Conservation (phyloP, 2,797 vertebrate species). For the Chrysocyon brachyurus region DNA sequence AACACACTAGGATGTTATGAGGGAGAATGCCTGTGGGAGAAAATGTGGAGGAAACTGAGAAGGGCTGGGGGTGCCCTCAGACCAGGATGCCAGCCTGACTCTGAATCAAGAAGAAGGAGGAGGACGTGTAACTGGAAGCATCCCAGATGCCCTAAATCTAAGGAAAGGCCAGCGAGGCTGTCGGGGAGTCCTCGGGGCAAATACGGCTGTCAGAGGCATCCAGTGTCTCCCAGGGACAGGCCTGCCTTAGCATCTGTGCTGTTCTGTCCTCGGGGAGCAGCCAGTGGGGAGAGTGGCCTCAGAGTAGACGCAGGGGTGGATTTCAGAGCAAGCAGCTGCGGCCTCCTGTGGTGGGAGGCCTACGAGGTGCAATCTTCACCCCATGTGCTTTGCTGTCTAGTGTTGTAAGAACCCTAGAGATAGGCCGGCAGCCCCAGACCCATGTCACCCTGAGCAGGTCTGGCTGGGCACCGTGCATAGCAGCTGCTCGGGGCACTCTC, state of each 20-base stretch:
- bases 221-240: not conserved
- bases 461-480: not conserved
- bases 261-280: not conserved
- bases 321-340: not conserved
- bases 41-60: not conserved
- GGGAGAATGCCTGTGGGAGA: not conserved
- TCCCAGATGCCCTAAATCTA: not conserved
- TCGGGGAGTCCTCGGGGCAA: not conserved
- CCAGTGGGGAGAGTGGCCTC: fast-evolving
- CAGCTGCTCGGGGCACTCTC: conserved; percentile 66
- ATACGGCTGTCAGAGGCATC: not conserved
- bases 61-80: not conserved
- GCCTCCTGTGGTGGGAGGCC: not conserved
- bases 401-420: conserved; percentile 26
- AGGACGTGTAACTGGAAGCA: not conserved
- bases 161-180: not conserved
- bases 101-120: not conserved
- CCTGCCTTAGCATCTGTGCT: not conserved
- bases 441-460: not conserved
- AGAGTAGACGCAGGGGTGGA: fast-evolving
- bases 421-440: not conserved
- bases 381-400: not conserved
- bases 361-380: not conserved
- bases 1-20: not conserved
- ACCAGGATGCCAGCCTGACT: not conserved